phyloP scores from a whole-genome alignment of 1,140 invertebrate genomes.

The Paraescarpia echinospica region DNA sequence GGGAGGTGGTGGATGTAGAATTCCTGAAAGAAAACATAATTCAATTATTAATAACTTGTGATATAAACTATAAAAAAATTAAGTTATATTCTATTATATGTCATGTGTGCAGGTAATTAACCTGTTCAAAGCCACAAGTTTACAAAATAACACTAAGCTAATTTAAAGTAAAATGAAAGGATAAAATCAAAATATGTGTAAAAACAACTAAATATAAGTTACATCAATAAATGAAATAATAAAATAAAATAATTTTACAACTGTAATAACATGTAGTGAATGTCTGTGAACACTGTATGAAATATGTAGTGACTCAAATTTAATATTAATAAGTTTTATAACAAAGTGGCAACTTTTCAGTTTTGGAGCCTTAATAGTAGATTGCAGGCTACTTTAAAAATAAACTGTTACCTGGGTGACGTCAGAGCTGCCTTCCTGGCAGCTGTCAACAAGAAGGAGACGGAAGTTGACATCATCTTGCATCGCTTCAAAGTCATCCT shows the following conservation, averaged over 20 bases:
- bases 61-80: too few relatives aligned
- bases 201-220: not conserved
- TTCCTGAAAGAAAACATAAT: not conserved
- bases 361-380: not conserved
- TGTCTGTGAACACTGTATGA: not conserved
- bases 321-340: not conserved
- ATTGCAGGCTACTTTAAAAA: not conserved
- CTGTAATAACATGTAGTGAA: not conserved
- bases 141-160: too few relatives aligned
- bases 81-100: not conserved
- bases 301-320: not conserved
- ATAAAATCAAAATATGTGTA: not conserved
- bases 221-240: too few relatives aligned
- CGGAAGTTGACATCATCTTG: not conserved
- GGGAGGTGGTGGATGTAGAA: not conserved
- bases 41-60: not conserved
- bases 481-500: not conserved
- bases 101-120: too few relatives aligned
- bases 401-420: not conserved
- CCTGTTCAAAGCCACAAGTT: too few relatives aligned
- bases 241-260: not conserved
- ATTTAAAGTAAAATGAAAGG: too few relatives aligned
- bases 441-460: constrained; percentile 34
- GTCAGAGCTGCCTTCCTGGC: not conserved
- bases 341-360: not conserved